These are phyloP conservation scores for Acridotheres tristis DNA, from an alignment of 2,797 vertebrate species.

Conservation along the genomic window DNA sequence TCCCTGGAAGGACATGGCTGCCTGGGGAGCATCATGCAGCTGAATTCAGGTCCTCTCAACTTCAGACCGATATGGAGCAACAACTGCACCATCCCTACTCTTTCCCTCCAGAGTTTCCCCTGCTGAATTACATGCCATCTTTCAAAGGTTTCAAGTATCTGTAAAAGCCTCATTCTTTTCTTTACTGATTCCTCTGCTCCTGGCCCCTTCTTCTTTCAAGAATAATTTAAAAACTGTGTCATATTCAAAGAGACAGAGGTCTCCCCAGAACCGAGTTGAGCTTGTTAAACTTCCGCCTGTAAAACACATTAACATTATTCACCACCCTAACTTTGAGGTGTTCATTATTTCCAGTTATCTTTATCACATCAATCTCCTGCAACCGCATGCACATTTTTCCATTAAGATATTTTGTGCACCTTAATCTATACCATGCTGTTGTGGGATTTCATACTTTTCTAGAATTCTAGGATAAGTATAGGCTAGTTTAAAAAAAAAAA, in stretches of 20 bases:
- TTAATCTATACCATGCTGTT: neutral
- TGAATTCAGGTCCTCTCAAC: neutral
- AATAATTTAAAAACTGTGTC: neutral
- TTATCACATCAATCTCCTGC: neutral
- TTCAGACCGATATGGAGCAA: neutral
- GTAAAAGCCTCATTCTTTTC: neutral
- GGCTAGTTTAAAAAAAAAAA: neutral
- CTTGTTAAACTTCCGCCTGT: neutral
- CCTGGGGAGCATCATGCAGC: neutral
- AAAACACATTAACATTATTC: neutral
- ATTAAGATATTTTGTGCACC: neutral
- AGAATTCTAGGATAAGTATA: neutral
- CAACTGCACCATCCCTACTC: neutral
- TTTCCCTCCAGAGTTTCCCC: neutral
- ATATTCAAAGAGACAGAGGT: neutral
- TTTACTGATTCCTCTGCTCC: neutral
- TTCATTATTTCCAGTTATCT: constrained; percentile 5
- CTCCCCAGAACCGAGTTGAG: neutral
- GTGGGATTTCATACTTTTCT: neutral
- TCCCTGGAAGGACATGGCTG: neutral
- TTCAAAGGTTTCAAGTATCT: neutral
- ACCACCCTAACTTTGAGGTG: neutral
- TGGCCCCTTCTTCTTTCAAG: neutral
- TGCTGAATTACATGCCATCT: neutral
- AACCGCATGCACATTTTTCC: neutral